Evolutionary conservation across 2,888 invertebrate species (phyloP), one percentile per base, ranked within the genome.

Genomic region (Diplazon laetatorius): DNA sequence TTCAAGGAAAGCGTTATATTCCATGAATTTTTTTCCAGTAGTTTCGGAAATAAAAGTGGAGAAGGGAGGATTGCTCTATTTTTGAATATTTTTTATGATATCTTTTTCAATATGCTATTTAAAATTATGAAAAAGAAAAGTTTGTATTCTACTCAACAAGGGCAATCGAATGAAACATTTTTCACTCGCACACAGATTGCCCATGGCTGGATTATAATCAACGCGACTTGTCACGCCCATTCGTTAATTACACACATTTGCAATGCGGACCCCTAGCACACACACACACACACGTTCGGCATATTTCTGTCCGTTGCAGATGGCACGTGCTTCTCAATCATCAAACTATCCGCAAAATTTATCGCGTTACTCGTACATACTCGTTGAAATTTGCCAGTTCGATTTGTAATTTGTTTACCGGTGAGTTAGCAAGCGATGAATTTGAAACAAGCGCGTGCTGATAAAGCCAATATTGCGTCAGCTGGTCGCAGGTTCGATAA

Each of bases 331-430:
- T 59, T 57, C 57, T 73, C 72, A 59, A 65, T 73, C 55, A 59
- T 65, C 65, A 30, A 55, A 20, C 57, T 63, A 20, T 48, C 35
- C 42, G 14, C n/a, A 50, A n/a, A 52, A 60, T 60, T 50, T 44
- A 60, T 73, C 35, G 62, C 22, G 39, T 52, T 46, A n/a, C n/a
- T n/a, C n/a, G n/a, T 44, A 4, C 42, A 14, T 22, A 5, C 59
- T 25, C 52, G 62, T 9, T 62, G 35, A n/a, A 68, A 52, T 60
- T 74, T 48, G 44, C 20, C 52, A 6, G 55, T 55, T 55, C 62
- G 48, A 62, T 68, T 46, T 60, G n/a, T 62, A 44, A 62, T 68
- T 77, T 57, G 55, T 42, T 62, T 46, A 66, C 52, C 52, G 46
- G n/a, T 62, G 60, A 48, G 37, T 44, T 37, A 46, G 46, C 22